Base-by-base conservation (phyloP, 2,113 vertebrate species). In the Bufo gargarizans region DNA sequence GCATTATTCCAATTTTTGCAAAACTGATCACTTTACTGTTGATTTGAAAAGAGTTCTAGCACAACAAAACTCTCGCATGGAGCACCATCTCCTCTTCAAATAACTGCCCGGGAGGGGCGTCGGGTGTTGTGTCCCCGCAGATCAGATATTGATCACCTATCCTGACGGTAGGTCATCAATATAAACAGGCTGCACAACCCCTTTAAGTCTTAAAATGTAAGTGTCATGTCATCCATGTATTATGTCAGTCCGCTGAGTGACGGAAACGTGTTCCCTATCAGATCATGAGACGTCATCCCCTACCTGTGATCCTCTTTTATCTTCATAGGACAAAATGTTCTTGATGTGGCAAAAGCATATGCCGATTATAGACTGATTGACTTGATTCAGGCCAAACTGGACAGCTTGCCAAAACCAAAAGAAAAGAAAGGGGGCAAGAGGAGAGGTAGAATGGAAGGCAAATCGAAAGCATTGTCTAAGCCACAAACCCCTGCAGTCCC, bases 321-420 rank as follows among this genome's bases (percentile, higher is more conserved):
- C 86, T 61, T 20, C 90, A 87, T 86, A 99, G 98, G 94, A 67
- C 94, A 95, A 82, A 96, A 82, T 89, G 95, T 93, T 88, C 94
- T 98, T 71, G 96, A 97, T 65, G 83, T 97, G 77, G 97, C 98
- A 74, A 90, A 89, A 83, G 93, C 91, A 0, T 97, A 96, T 90
- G 95, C 92, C 88, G 95, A 99, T 89, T 89, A 91, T 17, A 91
- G 91, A 89, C 91, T 97, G 85, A 94, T 97, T 87, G 91, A 95
- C 49, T 86, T 98, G 90, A 91, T 99, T 19, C 91, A 96, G 92
- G 92, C 94, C 55, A 95, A 95, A 88, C 77, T 95, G 91, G 93
- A 96, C 78, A 93, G 90, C 50, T 90, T 96, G 90, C 93, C 94
- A 16, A 94, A 94, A 89, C 86, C 91, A 47, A 89, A 91, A 88